Conservation (phyloP, 2,888 invertebrate species). For the Heliconius erato region DNA sequence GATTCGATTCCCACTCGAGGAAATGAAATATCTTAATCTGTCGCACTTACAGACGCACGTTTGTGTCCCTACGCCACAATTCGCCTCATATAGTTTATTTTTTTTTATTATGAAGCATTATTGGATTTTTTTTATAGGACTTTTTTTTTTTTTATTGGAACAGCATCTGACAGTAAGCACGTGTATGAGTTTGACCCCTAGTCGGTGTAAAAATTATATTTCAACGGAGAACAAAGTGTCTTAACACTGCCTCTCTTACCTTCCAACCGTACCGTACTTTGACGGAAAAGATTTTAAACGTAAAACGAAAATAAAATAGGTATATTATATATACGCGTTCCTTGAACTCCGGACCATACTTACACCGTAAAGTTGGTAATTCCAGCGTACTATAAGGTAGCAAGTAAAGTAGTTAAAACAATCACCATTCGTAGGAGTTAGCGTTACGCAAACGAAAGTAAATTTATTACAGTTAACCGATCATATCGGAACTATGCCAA, state of each 20-base stretch:
- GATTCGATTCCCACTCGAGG: too few species aligned
- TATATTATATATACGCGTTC: not conserved
- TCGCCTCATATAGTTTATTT: too few species aligned
- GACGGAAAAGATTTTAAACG: too few species aligned
- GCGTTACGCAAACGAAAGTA: slow-evolving; percentile 44
- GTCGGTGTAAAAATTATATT: too few species aligned
- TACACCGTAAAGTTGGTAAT: not conserved
- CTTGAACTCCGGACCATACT: not conserved
- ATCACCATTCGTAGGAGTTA: slow-evolving; percentile 23
- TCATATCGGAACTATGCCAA: slow-evolving; percentile 47
- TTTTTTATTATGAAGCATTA: too few species aligned
- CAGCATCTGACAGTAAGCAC: too few species aligned
- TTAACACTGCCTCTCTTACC: too few species aligned
- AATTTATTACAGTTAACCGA: slow-evolving; percentile 46
- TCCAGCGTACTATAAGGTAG: not conserved
- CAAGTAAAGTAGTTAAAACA: slow-evolving; percentile 22
- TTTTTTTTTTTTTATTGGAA: too few species aligned
- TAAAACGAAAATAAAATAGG: not conserved
- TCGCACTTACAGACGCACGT: not conserved
- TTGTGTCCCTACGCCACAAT: not conserved
- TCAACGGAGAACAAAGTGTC: too few species aligned
- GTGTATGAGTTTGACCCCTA: too few species aligned
- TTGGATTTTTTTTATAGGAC: too few species aligned
- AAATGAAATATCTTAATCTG: not conserved
- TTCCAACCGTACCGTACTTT: too few species aligned